A percentile compares a stretch with the other conserved stretches of the same genome.
Evolutionary conservation across 2,797 vertebrate species (phyloP).

Genomic region (Champsocephalus esox): DNA sequence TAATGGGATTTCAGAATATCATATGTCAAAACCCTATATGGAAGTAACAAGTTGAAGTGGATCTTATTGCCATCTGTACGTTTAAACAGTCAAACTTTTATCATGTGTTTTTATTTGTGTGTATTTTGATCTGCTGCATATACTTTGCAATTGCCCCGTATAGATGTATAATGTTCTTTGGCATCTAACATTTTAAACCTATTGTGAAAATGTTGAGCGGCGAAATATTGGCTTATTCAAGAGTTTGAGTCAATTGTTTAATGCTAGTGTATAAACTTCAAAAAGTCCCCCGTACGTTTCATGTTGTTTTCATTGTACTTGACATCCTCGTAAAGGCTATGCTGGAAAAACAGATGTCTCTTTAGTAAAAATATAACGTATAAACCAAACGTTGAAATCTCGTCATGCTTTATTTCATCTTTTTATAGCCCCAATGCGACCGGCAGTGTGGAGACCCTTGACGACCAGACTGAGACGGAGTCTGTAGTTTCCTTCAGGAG

Average conservation of each 20-base stretch:
- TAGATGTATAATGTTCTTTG: no score
- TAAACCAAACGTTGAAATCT: not conserved
- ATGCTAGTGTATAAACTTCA: no score
- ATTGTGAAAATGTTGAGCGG: not conserved
- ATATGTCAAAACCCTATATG: conserved; percentile 8
- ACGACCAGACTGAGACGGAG: conserved; percentile 92
- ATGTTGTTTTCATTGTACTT: not conserved
- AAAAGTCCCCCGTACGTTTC: not conserved
- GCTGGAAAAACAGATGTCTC: not conserved
- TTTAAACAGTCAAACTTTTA: no score
- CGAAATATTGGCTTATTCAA: not conserved
- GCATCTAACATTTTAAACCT: not conserved
- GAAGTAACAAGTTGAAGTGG: conserved; percentile 5
- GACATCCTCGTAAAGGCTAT: no score
- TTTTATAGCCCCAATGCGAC: conserved; percentile 86
- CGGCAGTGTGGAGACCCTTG: conserved; percentile 91
- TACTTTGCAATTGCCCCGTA: no score
- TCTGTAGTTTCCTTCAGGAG: conserved; percentile 92
- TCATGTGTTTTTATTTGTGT: not conserved
- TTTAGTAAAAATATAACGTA: not conserved
- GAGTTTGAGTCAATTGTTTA: not conserved
- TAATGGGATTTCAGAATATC: no score
- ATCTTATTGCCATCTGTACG: not conserved
- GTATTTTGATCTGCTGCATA: no score
- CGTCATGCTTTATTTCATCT: not conserved